Percentiles rank a stretch among this genome's conserved stretches.
phyloP scores from a whole-genome alignment of 2,113 vertebrate species.

The Argyrosomus japonicus region DNA sequence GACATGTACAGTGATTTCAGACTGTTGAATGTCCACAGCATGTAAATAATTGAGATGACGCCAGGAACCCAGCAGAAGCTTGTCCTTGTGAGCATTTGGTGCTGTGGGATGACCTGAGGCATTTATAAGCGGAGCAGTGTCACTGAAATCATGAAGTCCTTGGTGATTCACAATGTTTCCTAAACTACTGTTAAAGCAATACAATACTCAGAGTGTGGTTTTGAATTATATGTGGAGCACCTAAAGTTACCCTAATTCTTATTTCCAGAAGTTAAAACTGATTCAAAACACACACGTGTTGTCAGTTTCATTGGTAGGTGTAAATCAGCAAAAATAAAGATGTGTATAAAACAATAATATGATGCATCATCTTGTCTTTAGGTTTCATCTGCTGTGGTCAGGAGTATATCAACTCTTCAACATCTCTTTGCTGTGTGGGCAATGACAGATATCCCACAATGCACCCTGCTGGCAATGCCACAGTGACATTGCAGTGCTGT shows the following conservation, averaged over 20 bases:
- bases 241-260: neutral
- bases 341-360: neutral
- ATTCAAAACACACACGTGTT: neutral
- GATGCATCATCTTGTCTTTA: slow-evolving; percentile 59
- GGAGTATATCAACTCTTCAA: slow-evolving; percentile 90
- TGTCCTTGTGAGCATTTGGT: neutral
- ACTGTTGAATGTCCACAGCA: neutral
- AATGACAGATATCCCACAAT: slow-evolving; percentile 86
- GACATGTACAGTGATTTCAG: neutral
- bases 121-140: neutral
- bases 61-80: neutral
- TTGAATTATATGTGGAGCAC: neutral
- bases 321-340: neutral
- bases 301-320: neutral
- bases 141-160: neutral
- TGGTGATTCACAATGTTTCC: neutral
- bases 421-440: slow-evolving; percentile 89
- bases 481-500: slow-evolving; percentile 90
- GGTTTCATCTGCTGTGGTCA: slow-evolving; percentile 92
- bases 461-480: slow-evolving; percentile 87
- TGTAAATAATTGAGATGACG: neutral
- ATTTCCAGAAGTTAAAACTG: neutral
- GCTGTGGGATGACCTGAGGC: neutral
- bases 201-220: too few relatives aligned
- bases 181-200: too few relatives aligned